These are phyloP conservation scores for Cantharis lateralis DNA, from an alignment of 2,888 invertebrate genomes.

Conservation along the genomic window DNA sequence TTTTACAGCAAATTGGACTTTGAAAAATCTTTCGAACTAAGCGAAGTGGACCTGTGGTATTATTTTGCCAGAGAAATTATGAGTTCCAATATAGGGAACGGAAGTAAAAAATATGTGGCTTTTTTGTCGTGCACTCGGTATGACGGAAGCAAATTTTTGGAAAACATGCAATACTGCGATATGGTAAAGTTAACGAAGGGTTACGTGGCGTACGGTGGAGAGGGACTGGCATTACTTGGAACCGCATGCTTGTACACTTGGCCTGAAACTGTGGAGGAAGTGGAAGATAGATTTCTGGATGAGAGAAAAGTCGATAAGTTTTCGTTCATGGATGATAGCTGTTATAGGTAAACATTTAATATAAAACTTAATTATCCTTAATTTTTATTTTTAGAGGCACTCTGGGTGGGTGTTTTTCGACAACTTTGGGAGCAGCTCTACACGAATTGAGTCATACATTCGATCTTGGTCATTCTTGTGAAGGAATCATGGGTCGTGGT, in stretches of 20 bases:
- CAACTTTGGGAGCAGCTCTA: constrained; percentile 87
- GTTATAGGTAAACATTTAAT: constrained; percentile 65
- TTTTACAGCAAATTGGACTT: constrained; percentile 75
- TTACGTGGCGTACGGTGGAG: constrained; percentile 90
- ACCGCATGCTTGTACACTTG: constrained; percentile 90
- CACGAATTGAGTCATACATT: constrained; percentile 95
- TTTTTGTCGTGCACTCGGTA: constrained; percentile 88
- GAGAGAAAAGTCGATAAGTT: constrained; percentile 69
- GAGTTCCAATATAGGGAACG: constrained; percentile 66
- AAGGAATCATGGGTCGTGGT: constrained; percentile 92
- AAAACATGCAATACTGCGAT: constrained; percentile 70
- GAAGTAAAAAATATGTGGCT: constrained; percentile 82
- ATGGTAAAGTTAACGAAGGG: constrained; percentile 73
- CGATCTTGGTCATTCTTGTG: constrained; percentile 87
- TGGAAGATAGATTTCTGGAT: constrained; percentile 65
- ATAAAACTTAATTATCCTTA: neutral
- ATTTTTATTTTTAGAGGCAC: constrained; percentile 66
- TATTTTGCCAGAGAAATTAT: constrained; percentile 84
- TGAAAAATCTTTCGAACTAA: constrained; percentile 72
- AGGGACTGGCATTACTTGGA: constrained; percentile 89
- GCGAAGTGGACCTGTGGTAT: constrained; percentile 82
- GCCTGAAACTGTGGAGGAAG: constrained; percentile 74
- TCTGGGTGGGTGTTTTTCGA: constrained; percentile 85
- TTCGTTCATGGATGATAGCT: constrained; percentile 88
- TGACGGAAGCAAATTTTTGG: constrained; percentile 60